Percentiles rank a stretch among this genome's conserved stretches.
These are phyloP conservation scores for Tyto alba DNA, from an alignment of 2,113 vertebrate species.

Conservation along the genomic window DNA sequence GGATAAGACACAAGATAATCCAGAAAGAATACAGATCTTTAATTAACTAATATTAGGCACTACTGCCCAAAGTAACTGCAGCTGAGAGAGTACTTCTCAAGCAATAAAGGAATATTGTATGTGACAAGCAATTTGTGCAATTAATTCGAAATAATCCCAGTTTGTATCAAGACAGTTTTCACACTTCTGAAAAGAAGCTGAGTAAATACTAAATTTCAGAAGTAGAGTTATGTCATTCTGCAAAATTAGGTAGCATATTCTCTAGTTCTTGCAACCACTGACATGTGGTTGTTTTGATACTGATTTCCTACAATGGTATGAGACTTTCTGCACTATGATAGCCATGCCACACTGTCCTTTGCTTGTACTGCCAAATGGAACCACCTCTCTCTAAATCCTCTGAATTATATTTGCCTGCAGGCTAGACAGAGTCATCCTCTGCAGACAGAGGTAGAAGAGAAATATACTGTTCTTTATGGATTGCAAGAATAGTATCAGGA, in stretches of 20 bases:
- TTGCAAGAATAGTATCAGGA: background rate
- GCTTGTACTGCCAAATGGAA: background rate
- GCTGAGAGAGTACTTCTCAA: conserved; percentile 30
- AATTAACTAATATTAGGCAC: background rate
- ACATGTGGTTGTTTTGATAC: background rate
- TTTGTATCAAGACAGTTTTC: background rate
- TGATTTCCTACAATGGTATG: background rate
- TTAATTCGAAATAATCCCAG: conserved; percentile 31
- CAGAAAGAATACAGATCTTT: background rate
- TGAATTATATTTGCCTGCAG: background rate
- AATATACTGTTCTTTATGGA: background rate
- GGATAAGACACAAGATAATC: background rate
- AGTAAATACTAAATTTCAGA: background rate
- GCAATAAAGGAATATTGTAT: conserved; percentile 3
- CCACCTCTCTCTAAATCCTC: background rate
- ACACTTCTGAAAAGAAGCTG: background rate
- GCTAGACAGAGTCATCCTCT: background rate
- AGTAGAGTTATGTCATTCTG: background rate
- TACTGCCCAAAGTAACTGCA: background rate
- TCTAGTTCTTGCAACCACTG: background rate
- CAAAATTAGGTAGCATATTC: background rate
- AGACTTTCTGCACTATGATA: background rate
- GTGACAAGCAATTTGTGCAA: conserved; percentile 22
- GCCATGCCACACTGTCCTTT: background rate
- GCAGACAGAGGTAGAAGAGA: background rate